Percentiles rank a stretch among this genome's conserved stretches.
These are phyloP conservation scores for Lophius americanus DNA, from an alignment of 2,797 vertebrate genomes.

Conservation along the genomic window DNA sequence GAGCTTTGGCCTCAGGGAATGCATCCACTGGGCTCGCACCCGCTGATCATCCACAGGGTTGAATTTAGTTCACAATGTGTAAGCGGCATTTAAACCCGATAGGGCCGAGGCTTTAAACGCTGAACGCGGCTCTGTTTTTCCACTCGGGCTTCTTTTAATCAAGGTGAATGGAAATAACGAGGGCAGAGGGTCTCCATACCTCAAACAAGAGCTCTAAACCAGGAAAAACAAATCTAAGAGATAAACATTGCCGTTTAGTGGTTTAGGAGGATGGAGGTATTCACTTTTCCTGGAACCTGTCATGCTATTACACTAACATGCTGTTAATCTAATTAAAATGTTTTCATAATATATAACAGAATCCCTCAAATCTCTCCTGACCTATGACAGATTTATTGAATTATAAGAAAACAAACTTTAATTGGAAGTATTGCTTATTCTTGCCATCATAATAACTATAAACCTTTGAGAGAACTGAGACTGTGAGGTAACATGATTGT, in stretches of 20 bases:
- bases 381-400: neutral
- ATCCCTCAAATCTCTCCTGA: neutral
- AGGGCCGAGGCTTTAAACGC: constrained; percentile 62
- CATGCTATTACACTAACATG: neutral
- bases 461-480: no score
- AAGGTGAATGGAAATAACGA: constrained; percentile 72
- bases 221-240: constrained; percentile 41
- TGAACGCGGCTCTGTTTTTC: constrained; percentile 67
- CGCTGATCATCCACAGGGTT: constrained; percentile 44
- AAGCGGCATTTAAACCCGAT: constrained; percentile 64
- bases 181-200: constrained; percentile 41
- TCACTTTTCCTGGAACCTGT: constrained; percentile 14
- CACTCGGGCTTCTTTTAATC: constrained; percentile 66
- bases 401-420: neutral
- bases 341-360: neutral
- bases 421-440: no score
- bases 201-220: constrained; percentile 60
- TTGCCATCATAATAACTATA: no score
- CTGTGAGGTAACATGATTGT: no score
- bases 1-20: constrained; percentile 58
- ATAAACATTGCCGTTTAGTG: constrained; percentile 10
- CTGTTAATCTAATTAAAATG: no score
- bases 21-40: constrained; percentile 32
- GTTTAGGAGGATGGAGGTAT: constrained; percentile 26
- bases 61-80: constrained; percentile 62